Percentiles rank a stretch among this genome's conserved stretches.
These are phyloP conservation scores for Ceratotherium simum DNA, from an alignment of 2,113 vertebrate genomes.

Conservation along the genomic window DNA sequence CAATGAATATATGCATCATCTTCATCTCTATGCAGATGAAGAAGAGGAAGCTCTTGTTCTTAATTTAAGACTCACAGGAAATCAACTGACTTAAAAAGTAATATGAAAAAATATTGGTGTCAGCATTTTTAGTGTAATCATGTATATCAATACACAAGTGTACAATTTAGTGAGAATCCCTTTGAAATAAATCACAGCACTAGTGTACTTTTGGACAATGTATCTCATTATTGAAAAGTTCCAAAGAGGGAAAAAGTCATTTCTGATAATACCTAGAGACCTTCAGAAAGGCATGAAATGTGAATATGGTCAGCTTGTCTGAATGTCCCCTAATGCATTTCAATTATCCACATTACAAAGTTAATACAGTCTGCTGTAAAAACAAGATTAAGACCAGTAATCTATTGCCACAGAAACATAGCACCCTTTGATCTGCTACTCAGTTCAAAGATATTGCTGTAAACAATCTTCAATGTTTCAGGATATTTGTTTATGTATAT, in stretches of 20 bases:
- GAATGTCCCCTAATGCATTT: conserved; percentile 78
- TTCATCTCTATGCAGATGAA: conserved; percentile 83
- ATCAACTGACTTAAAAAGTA: conserved; percentile 82
- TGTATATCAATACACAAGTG: conserved; percentile 78
- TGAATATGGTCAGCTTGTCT: conserved; percentile 38
- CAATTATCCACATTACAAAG: conserved; percentile 77
- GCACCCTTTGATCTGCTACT: conserved; percentile 73
- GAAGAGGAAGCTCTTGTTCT: conserved; percentile 73
- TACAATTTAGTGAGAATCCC: conserved; percentile 82
- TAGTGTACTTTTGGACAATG: conserved; percentile 58
- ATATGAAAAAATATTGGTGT: conserved; percentile 78
- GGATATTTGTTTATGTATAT: conserved; percentile 81
- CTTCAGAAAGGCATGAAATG: conserved; percentile 67
- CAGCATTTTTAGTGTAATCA: conserved; percentile 84
- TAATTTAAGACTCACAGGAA: conserved; percentile 86
- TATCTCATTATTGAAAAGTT: conserved; percentile 63
- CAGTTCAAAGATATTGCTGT: conserved; percentile 74
- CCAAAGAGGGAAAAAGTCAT: conserved; percentile 74
- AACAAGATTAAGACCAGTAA: conserved; percentile 69
- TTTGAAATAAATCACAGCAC: conserved; percentile 83
- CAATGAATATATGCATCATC: conserved; percentile 67
- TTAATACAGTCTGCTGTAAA: conserved; percentile 76
- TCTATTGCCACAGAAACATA: conserved; percentile 75
- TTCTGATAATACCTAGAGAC: conserved; percentile 60
- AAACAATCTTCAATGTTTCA: conserved; percentile 82